A percentile compares a stretch with the other conserved stretches of the same genome.
Evolutionary conservation across 2,888 invertebrate genomes (phyloP).

Genomic region (Tenodera sinensis): DNA sequence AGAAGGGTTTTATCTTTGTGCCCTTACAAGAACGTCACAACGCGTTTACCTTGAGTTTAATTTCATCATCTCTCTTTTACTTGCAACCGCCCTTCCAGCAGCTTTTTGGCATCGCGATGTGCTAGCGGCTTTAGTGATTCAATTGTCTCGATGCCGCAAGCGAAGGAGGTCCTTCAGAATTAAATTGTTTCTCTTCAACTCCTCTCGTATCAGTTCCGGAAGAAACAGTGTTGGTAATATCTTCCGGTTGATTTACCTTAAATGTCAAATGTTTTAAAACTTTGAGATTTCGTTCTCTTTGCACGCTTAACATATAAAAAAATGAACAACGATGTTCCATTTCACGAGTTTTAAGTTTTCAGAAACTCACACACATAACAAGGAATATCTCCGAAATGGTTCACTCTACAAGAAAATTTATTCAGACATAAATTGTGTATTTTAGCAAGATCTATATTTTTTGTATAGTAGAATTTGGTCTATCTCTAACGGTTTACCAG

Average conservation of each 20-base stretch:
- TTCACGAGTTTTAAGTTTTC: too few species aligned
- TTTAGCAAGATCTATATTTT: too few species aligned
- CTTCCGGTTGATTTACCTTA: not conserved
- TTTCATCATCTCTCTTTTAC: not conserved
- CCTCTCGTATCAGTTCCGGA: not conserved
- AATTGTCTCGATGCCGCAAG: not conserved
- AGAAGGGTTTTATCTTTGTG: not conserved
- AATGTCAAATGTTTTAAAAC: too few species aligned
- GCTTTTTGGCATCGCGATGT: not conserved
- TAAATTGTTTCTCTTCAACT: not conserved
- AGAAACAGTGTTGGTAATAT: not conserved
- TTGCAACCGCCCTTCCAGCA: not conserved
- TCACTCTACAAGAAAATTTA: too few species aligned
- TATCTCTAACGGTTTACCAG: too few species aligned
- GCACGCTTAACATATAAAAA: too few species aligned
- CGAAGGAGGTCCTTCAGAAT: not conserved
- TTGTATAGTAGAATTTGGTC: too few species aligned
- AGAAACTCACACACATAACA: too few species aligned
- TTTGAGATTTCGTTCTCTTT: too few species aligned
- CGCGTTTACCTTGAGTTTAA: not conserved
- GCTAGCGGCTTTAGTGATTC: not conserved
- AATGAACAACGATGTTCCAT: too few species aligned
- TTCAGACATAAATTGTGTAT: too few species aligned
- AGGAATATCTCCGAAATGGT: too few species aligned
- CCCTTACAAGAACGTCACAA: not conserved